phyloP scores from a whole-genome alignment of 2,113 vertebrate species.

The Regulus satrapa region DNA sequence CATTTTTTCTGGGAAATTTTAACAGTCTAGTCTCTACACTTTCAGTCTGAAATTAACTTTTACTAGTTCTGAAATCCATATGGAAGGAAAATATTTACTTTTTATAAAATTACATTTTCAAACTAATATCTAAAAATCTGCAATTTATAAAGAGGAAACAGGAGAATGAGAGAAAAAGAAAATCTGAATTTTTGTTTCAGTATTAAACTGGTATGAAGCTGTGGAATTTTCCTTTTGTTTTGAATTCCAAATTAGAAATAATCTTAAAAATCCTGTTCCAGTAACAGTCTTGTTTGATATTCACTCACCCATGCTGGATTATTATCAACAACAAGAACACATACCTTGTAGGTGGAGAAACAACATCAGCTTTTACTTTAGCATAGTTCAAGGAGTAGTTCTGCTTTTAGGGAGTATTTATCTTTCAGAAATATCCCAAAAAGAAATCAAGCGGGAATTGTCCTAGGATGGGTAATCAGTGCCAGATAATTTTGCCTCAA shows the following conservation, averaged over 20 bases:
- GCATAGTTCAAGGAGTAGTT: background rate
- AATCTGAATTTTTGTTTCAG: background rate
- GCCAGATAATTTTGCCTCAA: background rate
- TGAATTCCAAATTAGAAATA: background rate
- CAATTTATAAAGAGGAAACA: background rate
- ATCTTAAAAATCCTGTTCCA: background rate
- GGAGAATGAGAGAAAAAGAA: background rate
- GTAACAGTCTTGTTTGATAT: background rate
- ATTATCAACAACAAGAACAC: background rate
- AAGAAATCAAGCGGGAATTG: background rate
- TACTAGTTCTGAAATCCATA: background rate
- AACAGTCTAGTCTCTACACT: background rate
- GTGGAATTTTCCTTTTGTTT: background rate
- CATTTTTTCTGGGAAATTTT: background rate
- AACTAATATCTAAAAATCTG: background rate
- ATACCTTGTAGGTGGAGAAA: background rate
- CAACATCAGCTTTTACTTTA: background rate
- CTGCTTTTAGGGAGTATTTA: background rate
- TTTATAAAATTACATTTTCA: background rate
- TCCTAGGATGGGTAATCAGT: background rate
- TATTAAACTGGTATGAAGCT: background rate
- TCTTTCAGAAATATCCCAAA: background rate
- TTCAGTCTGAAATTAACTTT: background rate
- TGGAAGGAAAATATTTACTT: background rate
- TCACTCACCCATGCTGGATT: background rate